phyloP scores from a whole-genome alignment of 2,797 vertebrate genomes.

The Ciconia nigra region DNA sequence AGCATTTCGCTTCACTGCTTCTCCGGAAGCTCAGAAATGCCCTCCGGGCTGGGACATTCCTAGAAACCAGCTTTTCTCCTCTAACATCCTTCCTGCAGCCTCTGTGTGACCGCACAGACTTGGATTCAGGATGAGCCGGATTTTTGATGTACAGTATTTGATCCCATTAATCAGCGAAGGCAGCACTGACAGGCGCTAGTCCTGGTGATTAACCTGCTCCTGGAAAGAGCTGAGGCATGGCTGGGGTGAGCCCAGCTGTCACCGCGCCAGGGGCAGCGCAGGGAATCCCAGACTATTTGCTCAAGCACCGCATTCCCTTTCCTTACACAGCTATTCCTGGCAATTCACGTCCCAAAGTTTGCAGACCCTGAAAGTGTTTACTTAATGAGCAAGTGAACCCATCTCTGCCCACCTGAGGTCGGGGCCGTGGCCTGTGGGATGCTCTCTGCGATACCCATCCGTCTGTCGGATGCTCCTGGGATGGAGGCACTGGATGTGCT shows the following conservation, averaged over 20 bases:
- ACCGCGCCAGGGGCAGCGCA: neutral
- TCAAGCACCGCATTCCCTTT: neutral
- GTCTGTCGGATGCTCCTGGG: fast-evolving
- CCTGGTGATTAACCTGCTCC: neutral
- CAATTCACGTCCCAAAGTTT: neutral
- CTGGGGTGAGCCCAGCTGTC: neutral
- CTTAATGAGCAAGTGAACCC: fast-evolving
- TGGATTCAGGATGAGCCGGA: neutral
- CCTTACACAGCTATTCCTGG: neutral
- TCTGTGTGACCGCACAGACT: neutral
- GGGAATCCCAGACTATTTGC: neutral
- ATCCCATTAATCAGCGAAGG: neutral
- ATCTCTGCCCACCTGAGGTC: fast-evolving
- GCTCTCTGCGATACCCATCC: neutral
- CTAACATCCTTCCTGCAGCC: neutral
- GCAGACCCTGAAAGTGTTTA: neutral
- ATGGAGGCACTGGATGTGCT: fast-evolving
- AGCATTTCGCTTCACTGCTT: neutral
- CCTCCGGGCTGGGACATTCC: slow-evolving; percentile 13
- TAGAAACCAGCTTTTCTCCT: slow-evolving; percentile 52
- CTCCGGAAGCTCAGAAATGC: neutral
- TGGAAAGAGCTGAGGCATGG: neutral
- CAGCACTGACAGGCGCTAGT: neutral
- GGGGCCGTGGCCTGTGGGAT: fast-evolving
- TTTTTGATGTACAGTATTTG: neutral